phyloP scores from a whole-genome alignment of 2,113 vertebrate genomes.

The Perca fluviatilis region DNA sequence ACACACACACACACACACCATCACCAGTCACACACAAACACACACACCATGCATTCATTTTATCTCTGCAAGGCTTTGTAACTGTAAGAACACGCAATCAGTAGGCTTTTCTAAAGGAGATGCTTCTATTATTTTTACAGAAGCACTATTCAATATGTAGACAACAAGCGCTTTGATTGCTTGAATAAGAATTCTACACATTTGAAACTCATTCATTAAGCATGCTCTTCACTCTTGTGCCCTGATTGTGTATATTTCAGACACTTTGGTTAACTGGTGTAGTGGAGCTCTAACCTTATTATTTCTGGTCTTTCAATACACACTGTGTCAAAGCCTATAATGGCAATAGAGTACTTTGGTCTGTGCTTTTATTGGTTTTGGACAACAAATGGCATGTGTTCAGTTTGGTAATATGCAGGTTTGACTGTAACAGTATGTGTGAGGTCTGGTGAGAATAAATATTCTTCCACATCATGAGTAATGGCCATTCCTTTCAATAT shows the following conservation, averaged over 20 bases:
- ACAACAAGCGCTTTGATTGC: constrained; percentile 79
- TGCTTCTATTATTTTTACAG: constrained; percentile 67
- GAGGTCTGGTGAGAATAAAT: constrained; percentile 33
- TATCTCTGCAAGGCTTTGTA: constrained; percentile 76
- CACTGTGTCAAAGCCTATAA: constrained; percentile 70
- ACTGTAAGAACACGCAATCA: constrained; percentile 70
- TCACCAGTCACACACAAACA: constrained; percentile 42
- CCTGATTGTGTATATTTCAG: constrained; percentile 74
- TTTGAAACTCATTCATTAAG: constrained; percentile 62
- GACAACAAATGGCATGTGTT: constrained; percentile 78
- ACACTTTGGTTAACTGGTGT: constrained; percentile 84
- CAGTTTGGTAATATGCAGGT: constrained; percentile 53
- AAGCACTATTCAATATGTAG: constrained; percentile 72
- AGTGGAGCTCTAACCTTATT: constrained; percentile 64
- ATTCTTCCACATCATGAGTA: constrained; percentile 12
- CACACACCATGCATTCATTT: constrained; percentile 69
- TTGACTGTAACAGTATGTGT: constrained; percentile 32
- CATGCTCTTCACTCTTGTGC: constrained; percentile 60
- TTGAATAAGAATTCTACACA: constrained; percentile 67
- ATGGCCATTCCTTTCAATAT: constrained; percentile 68
- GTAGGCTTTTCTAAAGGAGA: constrained; percentile 61
- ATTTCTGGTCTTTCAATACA: constrained; percentile 67
- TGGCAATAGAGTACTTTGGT: constrained; percentile 86
- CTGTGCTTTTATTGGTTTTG: constrained; percentile 84
- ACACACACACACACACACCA: constrained; percentile 42